Conservation (phyloP, 1,140 invertebrate species). For the Galleria mellonella region DNA sequence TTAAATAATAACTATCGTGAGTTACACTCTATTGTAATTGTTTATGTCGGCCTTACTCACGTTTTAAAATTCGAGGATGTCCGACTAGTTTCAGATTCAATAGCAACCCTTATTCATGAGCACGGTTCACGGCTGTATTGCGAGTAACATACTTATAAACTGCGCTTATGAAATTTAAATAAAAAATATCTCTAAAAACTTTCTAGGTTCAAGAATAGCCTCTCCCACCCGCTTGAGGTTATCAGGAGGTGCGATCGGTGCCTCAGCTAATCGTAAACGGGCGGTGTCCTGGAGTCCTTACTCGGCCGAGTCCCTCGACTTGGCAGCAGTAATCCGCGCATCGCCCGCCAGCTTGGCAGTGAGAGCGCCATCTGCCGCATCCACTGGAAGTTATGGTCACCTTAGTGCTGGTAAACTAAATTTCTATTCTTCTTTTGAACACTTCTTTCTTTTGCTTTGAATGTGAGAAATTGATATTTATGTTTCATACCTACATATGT, state of each 20-base stretch:
- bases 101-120: too few species aligned
- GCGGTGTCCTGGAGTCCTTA: constrained; percentile 96
- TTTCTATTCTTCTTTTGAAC: too few species aligned
- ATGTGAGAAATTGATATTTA: too few species aligned
- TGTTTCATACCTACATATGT: too few species aligned
- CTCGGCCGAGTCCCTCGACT: constrained; percentile 94
- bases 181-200: not conserved
- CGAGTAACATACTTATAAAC: too few species aligned
- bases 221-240: constrained; percentile 74
- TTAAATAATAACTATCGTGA: too few species aligned
- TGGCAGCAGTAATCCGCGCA: constrained; percentile 95
- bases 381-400: constrained; percentile 95
- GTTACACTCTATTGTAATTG: too few species aligned
- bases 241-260: constrained; percentile 72
- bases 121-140: too few species aligned
- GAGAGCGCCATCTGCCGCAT: constrained; percentile 89
- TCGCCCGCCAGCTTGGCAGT: constrained; percentile 96
- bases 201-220: constrained; percentile 82
- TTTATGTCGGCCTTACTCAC: too few species aligned
- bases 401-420: constrained; percentile 84
- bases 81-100: too few species aligned
- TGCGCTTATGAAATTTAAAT: constrained; percentile 6
- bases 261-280: constrained; percentile 88
- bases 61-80: too few species aligned
- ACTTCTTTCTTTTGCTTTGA: not conserved